These are phyloP conservation scores for Sanderia malayensis DNA, from an alignment of 30 jellyfish, hydroid and myxozoan genomes.

Conservation along the genomic window DNA sequence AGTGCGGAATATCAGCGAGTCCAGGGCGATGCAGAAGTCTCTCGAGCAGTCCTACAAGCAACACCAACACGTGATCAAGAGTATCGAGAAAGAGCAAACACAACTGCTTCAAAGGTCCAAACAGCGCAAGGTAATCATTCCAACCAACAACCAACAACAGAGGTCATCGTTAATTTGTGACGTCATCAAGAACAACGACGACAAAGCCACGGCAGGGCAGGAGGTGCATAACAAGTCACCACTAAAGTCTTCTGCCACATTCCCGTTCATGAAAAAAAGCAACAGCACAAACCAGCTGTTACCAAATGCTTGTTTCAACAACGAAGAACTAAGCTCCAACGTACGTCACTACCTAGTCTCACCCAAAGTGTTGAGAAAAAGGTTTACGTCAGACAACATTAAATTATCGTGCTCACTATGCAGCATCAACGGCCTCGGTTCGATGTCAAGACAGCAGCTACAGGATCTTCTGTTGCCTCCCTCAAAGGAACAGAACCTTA, in stretches of 20 bases:
- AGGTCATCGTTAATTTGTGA: background rate
- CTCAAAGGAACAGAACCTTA: too few species aligned
- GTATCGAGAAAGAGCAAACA: slow-evolving; percentile 29
- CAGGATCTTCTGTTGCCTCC: too few species aligned
- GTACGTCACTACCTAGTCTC: background rate
- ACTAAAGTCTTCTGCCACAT: too few species aligned
- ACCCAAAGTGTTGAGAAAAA: background rate
- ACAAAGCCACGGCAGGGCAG: background rate
- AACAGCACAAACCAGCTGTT: too few species aligned
- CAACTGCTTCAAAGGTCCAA: slow-evolving; percentile 25
- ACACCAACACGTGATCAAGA: slow-evolving; percentile 51
- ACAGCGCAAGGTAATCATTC: background rate
- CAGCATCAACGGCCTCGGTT: background rate
- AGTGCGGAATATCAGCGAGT: slow-evolving; percentile 40
- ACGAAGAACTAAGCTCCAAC: background rate
- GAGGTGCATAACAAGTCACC: background rate
- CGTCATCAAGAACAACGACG: background rate
- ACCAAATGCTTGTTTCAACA: too few species aligned
- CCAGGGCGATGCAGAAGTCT: slow-evolving; percentile 39
- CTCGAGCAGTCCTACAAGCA: slow-evolving; percentile 36
- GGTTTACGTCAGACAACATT: background rate
- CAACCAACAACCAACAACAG: background rate
- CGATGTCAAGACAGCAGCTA: too few species aligned
- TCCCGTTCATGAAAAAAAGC: too few species aligned
- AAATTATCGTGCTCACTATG: background rate